Base-by-base conservation (phyloP, 2,113 vertebrate species). In the Tetrao urogallus region DNA sequence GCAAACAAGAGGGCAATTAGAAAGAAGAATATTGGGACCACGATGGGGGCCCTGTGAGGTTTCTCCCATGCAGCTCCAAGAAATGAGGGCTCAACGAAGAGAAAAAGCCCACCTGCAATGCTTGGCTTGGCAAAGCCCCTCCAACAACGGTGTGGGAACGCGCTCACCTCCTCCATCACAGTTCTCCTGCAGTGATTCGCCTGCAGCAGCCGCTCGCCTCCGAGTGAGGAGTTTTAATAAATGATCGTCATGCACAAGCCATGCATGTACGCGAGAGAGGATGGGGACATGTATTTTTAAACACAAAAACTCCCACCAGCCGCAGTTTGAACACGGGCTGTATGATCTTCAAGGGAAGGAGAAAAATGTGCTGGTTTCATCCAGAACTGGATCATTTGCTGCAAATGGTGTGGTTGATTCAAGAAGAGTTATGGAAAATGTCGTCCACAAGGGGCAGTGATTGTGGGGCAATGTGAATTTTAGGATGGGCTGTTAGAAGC, bases 241-340 rank as follows among this genome's bases (percentile, higher is more conserved):
- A 66, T 50, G 90, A 88, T 69, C 58, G 3, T 94, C 93, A 86
- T 71, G 58, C 67, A 5, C 85, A 2, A 82, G 86, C 82, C 34
- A 11, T n/a, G 91, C 82, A 64, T 32, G 67, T 6, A 69, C 38
- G 89, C 2, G 73, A 88, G 69, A 82, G 85, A 90, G 90, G 90
- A 88, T 42, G 61, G 63, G 52, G 54, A 93, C 1, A 48, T 75
- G 82, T 97, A 95, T 96, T 96, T 96, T 96, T 97, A 96, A 96
- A 90, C 1, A 2, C 4, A 2, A 90, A 90, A 90, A 94, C 93
- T 96, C 95, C 94, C 96, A 93, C 90, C 86, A 90, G 92, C 92
- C 11, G 2, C 93, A 38, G 90, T 34, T 24, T 54, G 43, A 93
- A 69, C 63, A 78, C 0, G 21, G 93, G 18, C 83, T 83, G 90